Evolutionary conservation across 2,888 invertebrate species (phyloP), one percentile per base, ranked within the genome.

Genomic region (Synanthedon vespiformis): DNA sequence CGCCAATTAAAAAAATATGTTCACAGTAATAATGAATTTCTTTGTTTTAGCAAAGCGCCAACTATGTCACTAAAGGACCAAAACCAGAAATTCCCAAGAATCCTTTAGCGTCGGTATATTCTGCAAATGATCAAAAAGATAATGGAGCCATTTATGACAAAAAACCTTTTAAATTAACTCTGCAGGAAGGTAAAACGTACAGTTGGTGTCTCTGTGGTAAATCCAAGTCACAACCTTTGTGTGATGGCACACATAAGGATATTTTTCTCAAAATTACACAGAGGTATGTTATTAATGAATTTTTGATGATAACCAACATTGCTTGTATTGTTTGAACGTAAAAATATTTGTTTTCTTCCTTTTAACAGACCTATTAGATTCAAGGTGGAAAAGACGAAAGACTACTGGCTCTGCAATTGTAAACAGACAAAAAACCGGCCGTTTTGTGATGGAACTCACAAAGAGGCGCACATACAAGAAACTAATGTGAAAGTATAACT

Each of bases 391-490:
- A 93, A 97, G 82, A 93, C 93, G 0, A 95, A 95, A 64, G 95
- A 96, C 14, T 98, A 97, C 74, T 97, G 96, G 95, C 84, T 99
- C n/a, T 99, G 99, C 75, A 96, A 96, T 74, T 99, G 99, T 74
- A 99, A 99, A 79, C 98, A 98, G 72, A 97, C 98, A 0, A 90
- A 90, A 51, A 94, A 95, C 61, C 89, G 96, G 59, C 99, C 99
- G 1, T 98, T 98, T 77, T 99, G 99, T 83, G 99, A 99, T 86
- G 98, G 98, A 10, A 92, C 96, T 10, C 99, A 99, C 77, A 94
- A 94, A 70, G 87, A 88, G 52, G 89, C 90, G 56, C 90, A 92
- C 48, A 89, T 95, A 51, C 92, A 93, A 70, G 89, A 94, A 69
- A 82, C 88, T 48, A 63, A 68, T 13, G 58, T 80, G 8, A 70